A percentile compares a stretch with the other conserved stretches of the same genome.
Conservation (phyloP, 1,140 invertebrate species). For the Nasonia vitripennis region DNA sequence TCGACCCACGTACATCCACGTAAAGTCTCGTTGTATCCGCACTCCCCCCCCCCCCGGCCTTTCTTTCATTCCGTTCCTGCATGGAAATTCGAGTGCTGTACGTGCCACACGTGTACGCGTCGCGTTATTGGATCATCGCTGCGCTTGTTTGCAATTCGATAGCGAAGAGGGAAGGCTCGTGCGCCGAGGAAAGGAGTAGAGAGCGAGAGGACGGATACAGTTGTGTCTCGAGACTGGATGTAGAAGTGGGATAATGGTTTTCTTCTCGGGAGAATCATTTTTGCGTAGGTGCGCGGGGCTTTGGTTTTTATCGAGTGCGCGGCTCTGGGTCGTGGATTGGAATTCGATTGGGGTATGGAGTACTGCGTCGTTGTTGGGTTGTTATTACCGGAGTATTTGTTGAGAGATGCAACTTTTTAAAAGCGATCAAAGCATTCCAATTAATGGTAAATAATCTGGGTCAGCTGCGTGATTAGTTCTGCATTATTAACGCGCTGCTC, state of each 20-base stretch:
- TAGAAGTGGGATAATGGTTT: background rate
- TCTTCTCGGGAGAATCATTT: background rate
- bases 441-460: too few relatives aligned
- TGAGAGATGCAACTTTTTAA: too few relatives aligned
- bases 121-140: conserved; percentile 46
- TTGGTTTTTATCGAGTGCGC: background rate
- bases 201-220: background rate
- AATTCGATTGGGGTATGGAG: background rate
- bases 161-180: background rate
- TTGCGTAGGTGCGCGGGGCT: background rate
- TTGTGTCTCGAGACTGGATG: background rate
- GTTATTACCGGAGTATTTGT: background rate
- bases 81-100: conserved; percentile 32
- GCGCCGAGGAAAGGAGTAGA: background rate
- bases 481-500: too few relatives aligned
- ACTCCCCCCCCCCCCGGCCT: background rate
- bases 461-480: too few relatives aligned
- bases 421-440: too few relatives aligned
- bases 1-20: background rate
- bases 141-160: conserved; percentile 52
- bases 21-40: background rate
- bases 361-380: background rate
- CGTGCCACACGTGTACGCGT: background rate
- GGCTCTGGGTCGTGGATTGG: background rate
- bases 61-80: conserved; percentile 27